These are phyloP conservation scores for Anguilla pacifica DNA, from an alignment of 2,797 vertebrate genomes.

Conservation along the genomic window DNA sequence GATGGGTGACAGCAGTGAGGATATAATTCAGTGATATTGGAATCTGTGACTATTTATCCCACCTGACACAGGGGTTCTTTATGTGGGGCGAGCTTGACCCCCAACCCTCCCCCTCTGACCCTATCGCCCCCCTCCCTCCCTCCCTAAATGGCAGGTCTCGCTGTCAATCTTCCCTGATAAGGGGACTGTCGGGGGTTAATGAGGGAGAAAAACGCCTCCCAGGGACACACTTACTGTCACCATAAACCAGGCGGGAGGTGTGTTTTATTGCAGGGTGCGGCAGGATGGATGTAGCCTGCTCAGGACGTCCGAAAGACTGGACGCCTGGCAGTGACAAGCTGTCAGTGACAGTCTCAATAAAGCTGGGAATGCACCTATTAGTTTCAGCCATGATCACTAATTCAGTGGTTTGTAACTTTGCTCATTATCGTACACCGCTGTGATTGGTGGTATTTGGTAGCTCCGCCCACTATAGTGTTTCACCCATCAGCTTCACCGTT, in stretches of 20 bases:
- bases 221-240: conserved; percentile 22
- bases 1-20: conserved; percentile 71
- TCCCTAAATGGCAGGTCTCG: neutral
- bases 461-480: neutral
- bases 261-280: neutral
- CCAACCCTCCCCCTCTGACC: neutral
- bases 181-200: conserved; percentile 38
- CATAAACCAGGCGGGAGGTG: neutral
- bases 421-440: neutral
- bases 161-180: conserved; percentile 25
- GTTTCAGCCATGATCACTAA: neutral
- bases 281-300: neutral
- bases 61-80: conserved; percentile 46
- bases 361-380: neutral
- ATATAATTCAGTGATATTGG: conserved; percentile 72
- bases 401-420: neutral
- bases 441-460: neutral
- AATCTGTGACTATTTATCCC: conserved; percentile 64
- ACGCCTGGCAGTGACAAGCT: no score
- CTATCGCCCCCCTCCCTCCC: neutral
- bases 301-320: neutral
- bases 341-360: neutral
- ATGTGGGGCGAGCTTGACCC: conserved; percentile 45
- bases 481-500: no score
- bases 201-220: conserved; percentile 27